These are phyloP conservation scores for Hydrotaea cyrtoneurina DNA, from an alignment of 2,888 invertebrate species.

Conservation along the genomic window DNA sequence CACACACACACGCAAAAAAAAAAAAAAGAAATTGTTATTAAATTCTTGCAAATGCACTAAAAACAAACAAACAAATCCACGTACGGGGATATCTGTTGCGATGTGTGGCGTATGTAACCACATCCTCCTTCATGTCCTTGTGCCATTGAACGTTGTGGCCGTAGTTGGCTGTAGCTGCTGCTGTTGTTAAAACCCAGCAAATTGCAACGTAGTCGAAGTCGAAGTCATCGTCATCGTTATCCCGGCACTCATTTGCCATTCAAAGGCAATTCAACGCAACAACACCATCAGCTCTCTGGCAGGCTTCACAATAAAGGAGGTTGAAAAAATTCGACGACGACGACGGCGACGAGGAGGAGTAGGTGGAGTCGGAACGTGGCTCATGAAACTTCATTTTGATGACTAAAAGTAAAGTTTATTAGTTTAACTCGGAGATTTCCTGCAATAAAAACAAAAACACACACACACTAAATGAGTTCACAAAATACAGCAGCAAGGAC, in stretches of 20 bases:
- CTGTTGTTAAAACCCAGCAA: slow-evolving; percentile 12
- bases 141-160: neutral
- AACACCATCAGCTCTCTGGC: neutral
- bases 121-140: neutral
- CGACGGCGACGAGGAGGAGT: too few relatives aligned
- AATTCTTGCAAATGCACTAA: slow-evolving; percentile 21
- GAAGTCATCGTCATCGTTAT: neutral
- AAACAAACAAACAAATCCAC: slow-evolving; percentile 16
- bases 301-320: neutral
- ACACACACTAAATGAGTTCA: slow-evolving; percentile 22
- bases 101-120: neutral
- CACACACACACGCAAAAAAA: neutral
- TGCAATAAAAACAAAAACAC: slow-evolving; percentile 38
- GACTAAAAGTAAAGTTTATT: slow-evolving; percentile 50
- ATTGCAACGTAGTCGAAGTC: slow-evolving; percentile 20
- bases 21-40: too few relatives aligned
- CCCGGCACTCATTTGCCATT: slow-evolving; percentile 28
- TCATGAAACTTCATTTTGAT: slow-evolving; percentile 48
- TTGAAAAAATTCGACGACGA: neutral
- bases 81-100: neutral
- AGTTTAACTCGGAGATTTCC: slow-evolving; percentile 40
- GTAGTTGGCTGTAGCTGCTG: neutral
- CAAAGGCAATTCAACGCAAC: slow-evolving; percentile 29
- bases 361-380: neutral
- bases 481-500: neutral